Evolutionary conservation across 2,888 invertebrate species (phyloP).

Genomic region (Epistrophella euchroma): DNA sequence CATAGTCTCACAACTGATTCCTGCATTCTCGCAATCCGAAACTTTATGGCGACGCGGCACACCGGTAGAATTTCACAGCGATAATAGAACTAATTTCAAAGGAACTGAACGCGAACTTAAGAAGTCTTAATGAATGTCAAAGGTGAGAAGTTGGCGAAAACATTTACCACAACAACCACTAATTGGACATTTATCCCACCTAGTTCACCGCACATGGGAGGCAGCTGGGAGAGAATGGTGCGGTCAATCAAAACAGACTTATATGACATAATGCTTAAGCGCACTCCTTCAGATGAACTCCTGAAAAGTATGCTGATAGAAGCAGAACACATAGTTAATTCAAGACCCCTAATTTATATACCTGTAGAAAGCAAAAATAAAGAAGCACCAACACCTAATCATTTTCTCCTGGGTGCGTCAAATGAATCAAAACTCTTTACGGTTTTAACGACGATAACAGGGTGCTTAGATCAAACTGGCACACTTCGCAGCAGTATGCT

Average conservation of each 20-base stretch:
- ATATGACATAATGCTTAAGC: not conserved
- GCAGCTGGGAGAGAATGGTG: not conserved
- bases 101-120: not conserved
- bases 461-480: too few species aligned
- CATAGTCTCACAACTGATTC: not conserved
- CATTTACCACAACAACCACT: not conserved
- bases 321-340: too few species aligned
- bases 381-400: not conserved
- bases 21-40: not conserved
- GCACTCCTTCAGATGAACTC: not conserved
- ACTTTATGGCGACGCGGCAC: not conserved
- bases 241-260: not conserved
- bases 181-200: not conserved
- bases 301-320: too few species aligned
- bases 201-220: constrained; percentile 22
- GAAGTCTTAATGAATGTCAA: not conserved
- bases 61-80: not conserved
- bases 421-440: not conserved
- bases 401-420: not conserved
- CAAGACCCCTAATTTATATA: not conserved
- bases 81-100: not conserved
- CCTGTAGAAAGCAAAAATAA: not conserved
- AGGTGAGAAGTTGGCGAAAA: not conserved
- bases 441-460: not conserved
- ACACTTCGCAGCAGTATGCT: too few species aligned